Percentiles rank a stretch among this genome's conserved stretches.
phyloP scores from a whole-genome alignment of 2,797 vertebrate species.

The Phylloscopus collybita region DNA sequence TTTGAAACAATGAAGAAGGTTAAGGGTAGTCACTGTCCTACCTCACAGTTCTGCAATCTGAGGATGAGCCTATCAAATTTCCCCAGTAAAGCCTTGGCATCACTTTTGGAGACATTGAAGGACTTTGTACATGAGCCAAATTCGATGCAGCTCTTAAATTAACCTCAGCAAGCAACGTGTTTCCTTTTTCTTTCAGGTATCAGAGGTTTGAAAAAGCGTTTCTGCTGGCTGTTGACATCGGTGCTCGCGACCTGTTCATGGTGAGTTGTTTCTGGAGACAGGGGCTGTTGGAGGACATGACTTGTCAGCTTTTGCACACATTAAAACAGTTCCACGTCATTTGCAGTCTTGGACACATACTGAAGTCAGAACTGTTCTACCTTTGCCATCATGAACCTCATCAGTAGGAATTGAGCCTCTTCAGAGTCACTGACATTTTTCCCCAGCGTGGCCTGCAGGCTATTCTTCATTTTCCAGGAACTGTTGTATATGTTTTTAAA shows the following conservation, averaged over 20 bases:
- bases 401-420: constrained; percentile 40
- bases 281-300: constrained; percentile 41
- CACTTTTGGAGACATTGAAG: background rate
- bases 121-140: background rate
- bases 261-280: constrained; percentile 72
- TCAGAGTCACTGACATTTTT: constrained; percentile 66
- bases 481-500: constrained; percentile 66
- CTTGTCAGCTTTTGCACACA: constrained; percentile 57
- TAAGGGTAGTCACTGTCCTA: background rate
- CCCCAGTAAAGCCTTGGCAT: background rate
- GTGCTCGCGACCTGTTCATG: constrained; percentile 91
- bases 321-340: constrained; percentile 58
- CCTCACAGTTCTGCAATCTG: background rate
- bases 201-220: constrained; percentile 97
- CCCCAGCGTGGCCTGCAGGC: constrained; percentile 21
- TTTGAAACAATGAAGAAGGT: background rate
- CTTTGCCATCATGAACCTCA: constrained; percentile 36
- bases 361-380: constrained; percentile 33
- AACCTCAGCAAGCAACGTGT: background rate
- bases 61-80: background rate
- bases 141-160: background rate
- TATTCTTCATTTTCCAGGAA: constrained; percentile 69
- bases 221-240: constrained; percentile 92
- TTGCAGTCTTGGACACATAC: constrained; percentile 4
- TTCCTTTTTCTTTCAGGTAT: constrained; percentile 77